Conservation (phyloP, 2,888 invertebrate genomes). For the Agrochola macilenta region DNA sequence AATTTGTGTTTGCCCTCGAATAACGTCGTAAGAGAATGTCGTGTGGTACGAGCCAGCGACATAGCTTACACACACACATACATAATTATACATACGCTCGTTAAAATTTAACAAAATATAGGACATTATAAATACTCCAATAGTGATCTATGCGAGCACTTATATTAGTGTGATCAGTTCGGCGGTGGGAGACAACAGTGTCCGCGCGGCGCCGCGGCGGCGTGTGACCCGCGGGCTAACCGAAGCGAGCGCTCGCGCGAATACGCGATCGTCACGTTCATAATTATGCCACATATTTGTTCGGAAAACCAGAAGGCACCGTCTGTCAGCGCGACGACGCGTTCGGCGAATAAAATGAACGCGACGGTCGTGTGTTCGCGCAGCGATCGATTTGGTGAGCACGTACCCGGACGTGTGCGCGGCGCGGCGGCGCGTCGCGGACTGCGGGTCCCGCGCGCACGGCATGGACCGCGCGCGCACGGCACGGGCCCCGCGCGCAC, state of each 20-base stretch:
- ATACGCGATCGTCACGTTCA: slow-evolving; percentile 33
- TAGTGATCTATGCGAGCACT: slow-evolving; percentile 87
- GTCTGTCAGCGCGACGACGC: background rate
- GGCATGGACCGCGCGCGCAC: no score
- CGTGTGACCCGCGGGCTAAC: background rate
- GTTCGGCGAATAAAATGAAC: background rate
- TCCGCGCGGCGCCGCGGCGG: slow-evolving; percentile 71
- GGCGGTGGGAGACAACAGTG: slow-evolving; percentile 87
- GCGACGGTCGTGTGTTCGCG: background rate
- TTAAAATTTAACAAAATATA: slow-evolving; percentile 90
- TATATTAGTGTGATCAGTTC: slow-evolving; percentile 82
- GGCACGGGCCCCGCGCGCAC: no score
- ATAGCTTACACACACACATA: slow-evolving; percentile 85
- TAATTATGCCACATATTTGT: background rate
- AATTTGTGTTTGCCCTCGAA: slow-evolving; percentile 59
- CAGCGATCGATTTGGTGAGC: slow-evolving; percentile 62
- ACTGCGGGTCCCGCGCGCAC: background rate
- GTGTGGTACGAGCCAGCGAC: slow-evolving; percentile 81
- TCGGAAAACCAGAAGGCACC: background rate
- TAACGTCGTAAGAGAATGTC: slow-evolving; percentile 67
- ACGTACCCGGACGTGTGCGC: background rate
- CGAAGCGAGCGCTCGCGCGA: slow-evolving; percentile 59
- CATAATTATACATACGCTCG: slow-evolving; percentile 81
- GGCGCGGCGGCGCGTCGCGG: background rate
- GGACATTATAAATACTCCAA: slow-evolving; percentile 84